Evolutionary conservation across 2,113 vertebrate genomes (phyloP).

Genomic region (Laterallus jamaicensis): DNA sequence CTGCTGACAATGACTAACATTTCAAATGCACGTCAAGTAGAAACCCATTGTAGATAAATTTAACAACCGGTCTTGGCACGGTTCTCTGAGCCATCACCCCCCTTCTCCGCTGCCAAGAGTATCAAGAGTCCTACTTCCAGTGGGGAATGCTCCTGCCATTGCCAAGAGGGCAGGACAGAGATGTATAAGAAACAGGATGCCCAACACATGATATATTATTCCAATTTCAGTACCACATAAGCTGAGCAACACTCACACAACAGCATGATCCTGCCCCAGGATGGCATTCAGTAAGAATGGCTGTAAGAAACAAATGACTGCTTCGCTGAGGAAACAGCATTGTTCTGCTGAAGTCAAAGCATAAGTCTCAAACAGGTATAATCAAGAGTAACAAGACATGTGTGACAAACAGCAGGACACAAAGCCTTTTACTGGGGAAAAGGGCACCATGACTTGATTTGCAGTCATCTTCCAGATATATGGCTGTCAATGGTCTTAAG

Average conservation of each 20-base stretch:
- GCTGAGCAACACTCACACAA: neutral
- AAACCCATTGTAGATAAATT: neutral
- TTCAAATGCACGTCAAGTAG: neutral
- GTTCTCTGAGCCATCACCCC: neutral
- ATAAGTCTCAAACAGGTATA: neutral
- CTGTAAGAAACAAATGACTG: neutral
- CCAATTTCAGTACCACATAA: neutral
- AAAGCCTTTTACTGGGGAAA: neutral
- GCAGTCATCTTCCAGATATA: neutral
- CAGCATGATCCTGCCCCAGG: neutral
- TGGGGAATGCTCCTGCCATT: neutral
- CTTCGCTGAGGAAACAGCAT: neutral
- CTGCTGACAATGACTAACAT: neutral
- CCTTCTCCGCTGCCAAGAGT: neutral
- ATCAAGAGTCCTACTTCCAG: neutral
- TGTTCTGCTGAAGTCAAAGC: neutral
- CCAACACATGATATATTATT: neutral
- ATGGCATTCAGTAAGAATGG: conserved; percentile 4
- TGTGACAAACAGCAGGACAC: conserved; percentile 18
- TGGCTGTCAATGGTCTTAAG: neutral
- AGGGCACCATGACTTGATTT: neutral
- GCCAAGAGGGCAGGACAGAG: neutral
- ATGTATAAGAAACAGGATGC: neutral
- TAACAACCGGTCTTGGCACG: neutral
- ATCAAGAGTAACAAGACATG: conserved; percentile 17